phyloP scores from a whole-genome alignment of 1,140 invertebrate genomes.

The Adelges cooleyi region DNA sequence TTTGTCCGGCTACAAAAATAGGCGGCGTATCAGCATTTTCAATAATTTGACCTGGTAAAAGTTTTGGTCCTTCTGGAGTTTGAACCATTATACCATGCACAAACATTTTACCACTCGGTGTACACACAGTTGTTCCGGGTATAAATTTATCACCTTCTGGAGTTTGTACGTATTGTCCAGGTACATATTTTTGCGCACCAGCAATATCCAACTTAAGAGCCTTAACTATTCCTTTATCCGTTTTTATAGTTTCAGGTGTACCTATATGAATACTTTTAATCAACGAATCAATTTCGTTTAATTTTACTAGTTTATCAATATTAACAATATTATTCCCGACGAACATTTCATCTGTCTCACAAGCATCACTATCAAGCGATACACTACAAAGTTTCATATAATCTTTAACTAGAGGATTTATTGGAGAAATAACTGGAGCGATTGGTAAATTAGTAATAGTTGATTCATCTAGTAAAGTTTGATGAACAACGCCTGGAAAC shows the following conservation, averaged over 20 bases:
- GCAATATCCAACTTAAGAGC: constrained; percentile 53
- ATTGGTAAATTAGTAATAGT: constrained; percentile 47
- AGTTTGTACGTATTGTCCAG: constrained; percentile 36
- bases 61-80: constrained; percentile 34
- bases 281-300: constrained; percentile 51
- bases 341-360: constrained; percentile 38
- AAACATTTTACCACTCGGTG: constrained; percentile 52
- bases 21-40: constrained; percentile 36
- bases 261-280: constrained; percentile 51
- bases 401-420: constrained; percentile 44
- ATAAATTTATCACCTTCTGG: constrained; percentile 43
- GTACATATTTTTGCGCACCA: constrained; percentile 43
- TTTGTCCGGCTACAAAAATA: constrained; percentile 53
- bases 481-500: constrained; percentile 36
- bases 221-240: constrained; percentile 46
- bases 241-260: constrained; percentile 39
- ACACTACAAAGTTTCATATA: background rate
- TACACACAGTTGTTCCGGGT: constrained; percentile 44
- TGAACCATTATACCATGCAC: constrained; percentile 43
- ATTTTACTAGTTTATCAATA: constrained; percentile 45
- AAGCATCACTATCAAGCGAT: background rate
- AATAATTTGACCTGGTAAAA: constrained; percentile 36
- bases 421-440: constrained; percentile 48
- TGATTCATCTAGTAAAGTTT: constrained; percentile 39
- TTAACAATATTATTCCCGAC: constrained; percentile 40